These are phyloP conservation scores for Acanthiza pusilla DNA, from an alignment of 2,797 vertebrate species.

Conservation along the genomic window DNA sequence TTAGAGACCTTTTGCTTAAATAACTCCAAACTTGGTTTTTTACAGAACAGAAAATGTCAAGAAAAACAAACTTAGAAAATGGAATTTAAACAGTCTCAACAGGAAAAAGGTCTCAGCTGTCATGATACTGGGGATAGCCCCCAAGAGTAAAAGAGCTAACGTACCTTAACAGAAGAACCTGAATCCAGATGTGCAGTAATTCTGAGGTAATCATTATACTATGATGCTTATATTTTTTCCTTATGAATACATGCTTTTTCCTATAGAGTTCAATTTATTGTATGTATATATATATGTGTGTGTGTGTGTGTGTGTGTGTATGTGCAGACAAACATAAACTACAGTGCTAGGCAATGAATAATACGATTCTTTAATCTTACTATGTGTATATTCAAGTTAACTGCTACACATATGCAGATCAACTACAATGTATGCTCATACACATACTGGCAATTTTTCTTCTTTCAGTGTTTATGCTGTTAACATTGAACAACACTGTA, in stretches of 20 bases:
- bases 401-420: background rate
- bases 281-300: rapidly evolving
- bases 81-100: background rate
- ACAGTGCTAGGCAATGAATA: background rate
- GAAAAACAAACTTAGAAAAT: background rate
- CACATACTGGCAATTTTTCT: background rate
- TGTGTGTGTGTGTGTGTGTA: too few relatives aligned
- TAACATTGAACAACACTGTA: background rate
- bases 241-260: background rate
- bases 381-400: background rate
- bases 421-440: background rate
- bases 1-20: background rate
- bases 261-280: background rate
- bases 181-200: background rate
- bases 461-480: background rate
- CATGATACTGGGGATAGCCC: background rate
- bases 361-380: background rate
- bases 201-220: background rate
- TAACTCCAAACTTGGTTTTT: background rate
- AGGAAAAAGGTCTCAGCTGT: background rate
- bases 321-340: background rate
- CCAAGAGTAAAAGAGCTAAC: background rate
- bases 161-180: background rate
- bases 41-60: background rate
- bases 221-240: background rate